Base-by-base conservation (phyloP, 2,888 invertebrate genomes). In the Melanotus villosus region DNA sequence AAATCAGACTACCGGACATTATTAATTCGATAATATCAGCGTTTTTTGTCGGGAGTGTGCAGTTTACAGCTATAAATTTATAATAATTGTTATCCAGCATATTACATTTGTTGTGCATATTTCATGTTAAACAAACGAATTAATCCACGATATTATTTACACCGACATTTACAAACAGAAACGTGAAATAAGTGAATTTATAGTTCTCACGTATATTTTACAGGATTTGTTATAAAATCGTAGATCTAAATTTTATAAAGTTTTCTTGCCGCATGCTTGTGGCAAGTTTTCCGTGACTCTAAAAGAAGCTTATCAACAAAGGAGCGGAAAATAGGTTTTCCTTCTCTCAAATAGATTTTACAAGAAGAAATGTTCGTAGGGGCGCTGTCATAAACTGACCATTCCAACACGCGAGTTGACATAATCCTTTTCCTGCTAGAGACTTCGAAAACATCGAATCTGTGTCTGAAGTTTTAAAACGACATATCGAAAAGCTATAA, bases 401-500 rank as follows among this genome's bases (percentile, higher is more conserved):
- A 18, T 10, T 14, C 32, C 18, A 30, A 21, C 34, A 60, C 23
- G 50, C 26, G 21, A 30, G 36, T 54, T 30, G 66, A 67, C 66
- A 34, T 65, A 67, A 67, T 67, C 69, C 65, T 56, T 60, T 65
- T 60, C 52, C 50, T 69, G 43, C 16, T 45, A 30, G 23, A 43
- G 18, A 63, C 16, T 57, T 41, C 6, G 12, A 56, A 56, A 56
- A 63, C 68, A 57, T 62, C 50, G 36, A 47, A 63, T 26, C 41
- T 57, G 23, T 34, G 50, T 26, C 23, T 36, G 19, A 68, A 59
- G 58, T 64, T 64, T 68, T 64, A 64, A 68, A 47, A 9, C 47
- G 65, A 60, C 69, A 65, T 60, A 56, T 69, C 69, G 67, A 69
- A 60, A 69, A 60, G 63, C 64, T 38, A 68, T 68, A 69, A 65